Evolutionary conservation across 2,113 vertebrate genomes (phyloP), one percentile per base, ranked within the genome.

Genomic region (Nothobranchius furzeri): DNA sequence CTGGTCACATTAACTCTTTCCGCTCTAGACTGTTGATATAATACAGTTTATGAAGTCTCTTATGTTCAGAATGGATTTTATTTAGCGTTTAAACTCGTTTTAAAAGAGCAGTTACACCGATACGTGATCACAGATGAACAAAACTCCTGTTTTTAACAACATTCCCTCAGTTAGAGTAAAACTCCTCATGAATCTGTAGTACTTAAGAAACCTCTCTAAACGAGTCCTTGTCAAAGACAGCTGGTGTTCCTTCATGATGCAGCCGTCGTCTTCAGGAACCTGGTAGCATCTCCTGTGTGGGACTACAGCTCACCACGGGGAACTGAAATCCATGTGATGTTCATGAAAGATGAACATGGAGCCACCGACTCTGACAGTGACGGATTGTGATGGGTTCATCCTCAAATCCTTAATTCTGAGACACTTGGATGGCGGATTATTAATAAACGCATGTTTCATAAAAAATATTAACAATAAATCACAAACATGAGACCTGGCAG

Each of bases 281-380:
- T 63, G 70, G 78, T 76, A 75, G 63, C 69, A 70, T 84, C 75
- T 67, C 72, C 70, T 20, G 58, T 40, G 60, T 17, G 9, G 42
- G 51, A 64, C 20, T 51, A 74, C 68, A 67, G 71, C 74, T 78
- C 83, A 25, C 61, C 50, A 2, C 15, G 30, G 80, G 78, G 71
- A 73, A 68, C 66, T 52, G 36, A 53, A 70, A 65, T 66, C 70
- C 57, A 64, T 65, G 64, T 63, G 77, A 79, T 64, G 50, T 68
- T 68, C 62, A 59, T 74, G 66, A 78, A 74, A 74, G 76, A 83
- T 68, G 36, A 37, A 64, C 64, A 13, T 9, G 0, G 48, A 67
- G 51, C 74, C 49, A 58, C 20, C 9, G 15, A 75, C 63, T 37
- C 36, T 4, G 25, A 42, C 40, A 68, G 57, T 70, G 70, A 79